Conservation (phyloP, 2,113 vertebrate genomes). For the Heloderma charlesbogerti region DNA sequence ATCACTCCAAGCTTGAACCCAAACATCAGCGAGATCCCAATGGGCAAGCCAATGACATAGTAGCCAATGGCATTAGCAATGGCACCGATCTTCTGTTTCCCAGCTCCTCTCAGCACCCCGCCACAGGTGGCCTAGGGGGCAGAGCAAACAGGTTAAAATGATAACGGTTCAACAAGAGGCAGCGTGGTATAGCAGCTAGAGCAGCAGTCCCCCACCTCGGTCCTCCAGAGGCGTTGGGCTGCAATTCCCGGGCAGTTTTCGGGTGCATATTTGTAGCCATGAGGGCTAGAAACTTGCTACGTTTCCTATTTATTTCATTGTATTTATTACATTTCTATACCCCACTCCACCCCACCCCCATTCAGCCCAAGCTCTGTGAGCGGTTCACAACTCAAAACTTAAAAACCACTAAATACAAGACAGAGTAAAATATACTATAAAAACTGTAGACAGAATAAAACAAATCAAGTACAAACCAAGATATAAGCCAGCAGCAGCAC, state of each 20-base stretch:
- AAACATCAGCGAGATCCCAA: constrained; percentile 86
- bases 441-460: no score
- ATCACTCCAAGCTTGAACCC: constrained; percentile 81
- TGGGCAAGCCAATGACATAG: constrained; percentile 83
- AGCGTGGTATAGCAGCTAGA: background rate
- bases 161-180: background rate
- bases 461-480: no score
- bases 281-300: background rate
- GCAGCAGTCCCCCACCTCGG: background rate
- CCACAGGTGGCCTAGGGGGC: constrained; percentile 79
- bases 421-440: no score
- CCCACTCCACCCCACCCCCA: no score
- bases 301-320: no score
- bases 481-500: no score
- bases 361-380: no score
- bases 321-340: no score
- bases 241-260: no score
- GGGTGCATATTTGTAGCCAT: background rate
- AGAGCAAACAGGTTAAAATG: accelerated
- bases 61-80: constrained; percentile 85
- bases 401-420: no score
- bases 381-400: no score
- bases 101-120: constrained; percentile 85
- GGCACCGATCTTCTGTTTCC: constrained; percentile 91
- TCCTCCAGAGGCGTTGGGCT: no score